These are phyloP conservation scores for Drosophila macrospina DNA, from an alignment of 2,888 invertebrate genomes.

Conservation along the genomic window DNA sequence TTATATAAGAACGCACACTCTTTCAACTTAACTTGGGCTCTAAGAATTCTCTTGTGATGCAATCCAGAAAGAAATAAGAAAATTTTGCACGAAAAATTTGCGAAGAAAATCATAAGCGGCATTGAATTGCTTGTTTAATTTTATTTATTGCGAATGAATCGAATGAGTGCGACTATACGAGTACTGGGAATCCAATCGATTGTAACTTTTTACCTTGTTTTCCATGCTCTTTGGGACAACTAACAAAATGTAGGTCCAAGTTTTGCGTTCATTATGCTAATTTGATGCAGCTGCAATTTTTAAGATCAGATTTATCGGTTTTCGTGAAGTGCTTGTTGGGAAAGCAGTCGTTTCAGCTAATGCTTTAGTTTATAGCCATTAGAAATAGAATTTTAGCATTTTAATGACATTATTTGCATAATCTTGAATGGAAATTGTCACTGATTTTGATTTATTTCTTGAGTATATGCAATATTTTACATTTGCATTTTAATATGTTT, in stretches of 20 bases:
- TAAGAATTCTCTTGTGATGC: no score
- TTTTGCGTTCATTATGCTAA: slow-evolving; percentile 37
- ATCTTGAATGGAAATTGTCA: slow-evolving; percentile 36
- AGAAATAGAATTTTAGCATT: slow-evolving; percentile 48
- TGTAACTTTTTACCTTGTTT: no score
- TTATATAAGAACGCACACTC: no score
- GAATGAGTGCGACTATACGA: no score
- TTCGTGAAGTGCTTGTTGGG: not conserved
- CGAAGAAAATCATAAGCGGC: no score
- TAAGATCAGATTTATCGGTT: not conserved
- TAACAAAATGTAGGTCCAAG: slow-evolving; percentile 25
- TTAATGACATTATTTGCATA: slow-evolving; percentile 57
- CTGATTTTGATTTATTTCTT: slow-evolving; percentile 47
- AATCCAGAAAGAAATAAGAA: no score
- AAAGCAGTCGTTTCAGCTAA: slow-evolving; percentile 2
- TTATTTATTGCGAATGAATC: no score
- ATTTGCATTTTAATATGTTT: slow-evolving; percentile 74
- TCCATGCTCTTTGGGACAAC: no score
- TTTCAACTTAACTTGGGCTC: no score
- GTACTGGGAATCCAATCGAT: no score
- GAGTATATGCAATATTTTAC: slow-evolving; percentile 45
- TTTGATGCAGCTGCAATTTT: slow-evolving; percentile 47
- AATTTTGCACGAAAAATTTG: no score
- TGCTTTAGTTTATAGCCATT: slow-evolving; percentile 14
- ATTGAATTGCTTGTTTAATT: no score